These are phyloP conservation scores for Ammodytes dubius DNA, from an alignment of 2,113 vertebrate genomes.

Conservation along the genomic window DNA sequence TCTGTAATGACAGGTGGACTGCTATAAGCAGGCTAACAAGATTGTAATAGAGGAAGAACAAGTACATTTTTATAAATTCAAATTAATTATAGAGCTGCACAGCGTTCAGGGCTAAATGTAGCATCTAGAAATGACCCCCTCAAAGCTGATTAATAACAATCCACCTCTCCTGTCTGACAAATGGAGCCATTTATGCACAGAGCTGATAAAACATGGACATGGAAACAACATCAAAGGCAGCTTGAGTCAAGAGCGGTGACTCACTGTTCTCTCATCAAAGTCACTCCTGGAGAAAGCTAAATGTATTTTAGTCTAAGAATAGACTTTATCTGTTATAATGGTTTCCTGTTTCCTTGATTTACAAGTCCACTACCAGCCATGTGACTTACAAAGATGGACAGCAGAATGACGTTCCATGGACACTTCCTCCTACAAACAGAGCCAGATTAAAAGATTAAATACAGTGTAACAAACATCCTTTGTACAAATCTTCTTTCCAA, in stretches of 20 bases:
- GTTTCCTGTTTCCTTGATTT: neutral
- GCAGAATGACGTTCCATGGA: slow-evolving; percentile 95
- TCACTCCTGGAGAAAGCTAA: neutral
- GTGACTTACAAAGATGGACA: slow-evolving; percentile 91
- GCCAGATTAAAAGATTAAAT: neutral
- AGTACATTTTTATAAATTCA: no score
- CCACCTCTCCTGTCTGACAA: neutral
- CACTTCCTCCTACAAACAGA: slow-evolving; percentile 89
- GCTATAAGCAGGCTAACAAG: no score
- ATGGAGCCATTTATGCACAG: neutral
- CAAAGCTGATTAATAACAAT: neutral
- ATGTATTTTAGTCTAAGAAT: neutral
- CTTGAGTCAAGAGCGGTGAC: slow-evolving; percentile 12
- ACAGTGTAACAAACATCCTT: neutral
- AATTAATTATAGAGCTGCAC: neutral
- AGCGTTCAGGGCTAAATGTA: neutral
- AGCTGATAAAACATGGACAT: slow-evolving; percentile 32
- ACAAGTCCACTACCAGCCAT: neutral
- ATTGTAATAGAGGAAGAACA: no score
- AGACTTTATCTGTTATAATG: neutral
- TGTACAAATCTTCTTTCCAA: neutral
- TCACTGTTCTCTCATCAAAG: slow-evolving; percentile 11
- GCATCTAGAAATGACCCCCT: neutral
- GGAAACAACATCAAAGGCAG: slow-evolving; percentile 17
- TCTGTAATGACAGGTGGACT: neutral